phyloP scores from a whole-genome alignment of 2,797 vertebrate species.

The Heterohyrax brucei region DNA sequence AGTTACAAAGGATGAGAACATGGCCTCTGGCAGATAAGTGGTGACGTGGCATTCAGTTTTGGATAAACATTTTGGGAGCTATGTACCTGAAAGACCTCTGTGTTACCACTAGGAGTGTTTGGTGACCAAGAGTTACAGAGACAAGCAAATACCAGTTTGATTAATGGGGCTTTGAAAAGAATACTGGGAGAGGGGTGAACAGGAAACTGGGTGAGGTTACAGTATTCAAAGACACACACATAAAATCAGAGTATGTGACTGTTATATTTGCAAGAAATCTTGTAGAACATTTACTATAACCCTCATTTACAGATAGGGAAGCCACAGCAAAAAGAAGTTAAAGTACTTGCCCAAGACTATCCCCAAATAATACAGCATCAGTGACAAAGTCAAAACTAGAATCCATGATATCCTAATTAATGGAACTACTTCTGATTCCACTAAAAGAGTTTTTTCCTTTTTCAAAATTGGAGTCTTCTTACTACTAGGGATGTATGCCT shows the following conservation, averaged over 20 bases:
- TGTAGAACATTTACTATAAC: neutral
- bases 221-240: neutral
- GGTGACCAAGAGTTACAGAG: neutral
- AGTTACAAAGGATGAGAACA: slow-evolving; percentile 72
- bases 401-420: neutral
- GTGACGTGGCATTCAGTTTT: slow-evolving; percentile 35
- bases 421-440: neutral
- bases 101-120: slow-evolving; percentile 55
- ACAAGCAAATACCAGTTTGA: neutral
- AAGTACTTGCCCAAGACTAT: neutral
- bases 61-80: slow-evolving; percentile 69
- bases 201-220: neutral
- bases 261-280: neutral
- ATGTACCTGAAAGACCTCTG: slow-evolving; percentile 25
- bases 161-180: slow-evolving; percentile 33
- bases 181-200: neutral
- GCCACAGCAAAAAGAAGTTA: neutral
- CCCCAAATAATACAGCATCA: neutral
- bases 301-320: neutral
- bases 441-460: neutral
- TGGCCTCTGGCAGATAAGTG: slow-evolving; percentile 69
- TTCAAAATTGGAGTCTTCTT: neutral
- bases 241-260: neutral
- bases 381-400: slow-evolving; percentile 10
- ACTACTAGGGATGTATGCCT: neutral